Conservation (phyloP, 2,888 invertebrate species). For the Synergus itoensis region DNA sequence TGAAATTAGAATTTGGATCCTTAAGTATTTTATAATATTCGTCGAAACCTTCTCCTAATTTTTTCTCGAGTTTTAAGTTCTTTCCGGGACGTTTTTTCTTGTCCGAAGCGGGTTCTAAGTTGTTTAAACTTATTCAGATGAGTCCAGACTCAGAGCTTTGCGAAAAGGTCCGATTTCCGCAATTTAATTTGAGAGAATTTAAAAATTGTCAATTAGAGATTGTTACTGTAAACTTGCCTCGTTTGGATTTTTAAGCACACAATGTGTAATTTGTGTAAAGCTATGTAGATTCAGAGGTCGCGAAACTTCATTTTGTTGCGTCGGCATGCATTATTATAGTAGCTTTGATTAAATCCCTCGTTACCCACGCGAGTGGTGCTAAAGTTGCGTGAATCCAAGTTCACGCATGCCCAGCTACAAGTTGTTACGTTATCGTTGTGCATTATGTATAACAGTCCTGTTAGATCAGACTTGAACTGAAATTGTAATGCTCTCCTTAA, state of each 20-base stretch:
- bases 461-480: conserved; percentile 2
- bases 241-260: not conserved
- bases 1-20: no score
- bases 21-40: no score
- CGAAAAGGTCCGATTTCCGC: no score
- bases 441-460: conserved; percentile 6
- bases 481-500: conserved; percentile 13
- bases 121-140: no score
- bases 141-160: no score
- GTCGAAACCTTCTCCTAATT: no score
- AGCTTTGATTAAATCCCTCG: conserved; percentile 27
- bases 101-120: no score
- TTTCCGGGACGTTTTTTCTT: not conserved
- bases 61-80: not conserved
- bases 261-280: not conserved
- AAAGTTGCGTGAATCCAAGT: conserved; percentile 49
- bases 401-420: conserved; percentile 46
- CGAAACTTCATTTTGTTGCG: not conserved
- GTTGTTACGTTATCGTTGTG: conserved; percentile 26
- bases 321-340: not conserved
- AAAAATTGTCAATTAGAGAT: no score
- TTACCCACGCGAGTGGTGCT: conserved; percentile 45
- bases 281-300: no score
- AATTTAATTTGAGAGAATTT: no score
- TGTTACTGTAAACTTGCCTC: not conserved